Percentiles rank a stretch among this genome's conserved stretches.
These are phyloP conservation scores for Caenorhabditis japonica DNA, from an alignment of 2,888 invertebrate species.

Conservation along the genomic window DNA sequence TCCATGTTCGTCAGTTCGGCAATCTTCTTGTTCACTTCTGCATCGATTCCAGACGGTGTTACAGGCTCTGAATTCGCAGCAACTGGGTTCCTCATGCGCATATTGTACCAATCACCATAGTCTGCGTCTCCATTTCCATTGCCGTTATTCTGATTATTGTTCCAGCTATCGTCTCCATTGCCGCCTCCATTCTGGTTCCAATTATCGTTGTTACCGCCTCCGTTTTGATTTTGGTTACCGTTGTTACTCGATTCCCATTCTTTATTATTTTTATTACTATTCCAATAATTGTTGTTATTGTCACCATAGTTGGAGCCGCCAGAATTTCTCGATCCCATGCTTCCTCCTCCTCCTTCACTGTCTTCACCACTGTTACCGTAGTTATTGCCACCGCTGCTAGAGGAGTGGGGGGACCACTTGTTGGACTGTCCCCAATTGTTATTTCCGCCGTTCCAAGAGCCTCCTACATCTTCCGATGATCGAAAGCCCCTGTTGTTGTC, in stretches of 20 bases:
- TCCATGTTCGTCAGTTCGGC: constrained; percentile 42
- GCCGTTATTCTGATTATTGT: background rate
- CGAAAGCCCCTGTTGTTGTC: too few species aligned
- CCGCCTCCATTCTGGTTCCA: constrained; percentile 19
- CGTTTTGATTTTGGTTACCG: background rate
- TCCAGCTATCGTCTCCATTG: constrained; percentile 20
- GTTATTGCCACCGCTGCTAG: constrained; percentile 2
- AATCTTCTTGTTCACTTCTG: constrained; percentile 39
- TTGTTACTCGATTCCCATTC: constrained; percentile 21
- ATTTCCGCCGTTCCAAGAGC: too few species aligned
- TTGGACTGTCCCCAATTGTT: too few species aligned
- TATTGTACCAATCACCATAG: constrained; percentile 46
- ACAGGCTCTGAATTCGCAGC: too few species aligned
- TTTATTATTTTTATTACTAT: too few species aligned
- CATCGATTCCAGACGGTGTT: background rate
- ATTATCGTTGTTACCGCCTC: constrained; percentile 10
- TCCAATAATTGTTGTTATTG: constrained; percentile 3
- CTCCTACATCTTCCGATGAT: too few species aligned
- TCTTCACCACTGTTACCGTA: constrained; percentile 10
- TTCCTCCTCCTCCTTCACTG: constrained; percentile 19
- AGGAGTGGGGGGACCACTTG: too few species aligned
- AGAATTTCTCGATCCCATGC: constrained; percentile 18
- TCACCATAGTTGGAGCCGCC: background rate
- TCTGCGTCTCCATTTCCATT: constrained; percentile 44
- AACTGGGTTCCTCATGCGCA: constrained; percentile 38